Conservation (phyloP, 2,113 vertebrate species). For the Aplodontia rufa region DNA sequence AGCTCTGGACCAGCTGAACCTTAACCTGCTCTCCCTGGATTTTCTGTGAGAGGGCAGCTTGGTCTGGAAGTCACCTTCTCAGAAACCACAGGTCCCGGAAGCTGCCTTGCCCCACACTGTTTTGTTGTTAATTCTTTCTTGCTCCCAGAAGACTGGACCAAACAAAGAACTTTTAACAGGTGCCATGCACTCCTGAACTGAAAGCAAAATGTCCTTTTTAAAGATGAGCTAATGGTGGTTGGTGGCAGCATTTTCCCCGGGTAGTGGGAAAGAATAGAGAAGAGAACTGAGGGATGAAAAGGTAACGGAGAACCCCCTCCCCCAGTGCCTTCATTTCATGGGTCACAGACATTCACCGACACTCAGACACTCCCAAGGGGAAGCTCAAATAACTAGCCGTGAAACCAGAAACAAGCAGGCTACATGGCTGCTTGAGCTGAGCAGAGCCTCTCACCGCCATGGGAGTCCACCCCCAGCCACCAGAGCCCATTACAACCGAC, state of each 20-base stretch:
- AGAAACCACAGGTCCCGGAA: background rate
- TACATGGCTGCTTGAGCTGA: background rate
- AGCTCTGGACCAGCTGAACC: background rate
- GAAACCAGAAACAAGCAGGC: slow-evolving; percentile 48
- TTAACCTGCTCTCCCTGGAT: background rate
- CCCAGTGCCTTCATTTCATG: slow-evolving; percentile 54
- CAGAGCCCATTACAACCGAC: background rate
- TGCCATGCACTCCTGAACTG: background rate
- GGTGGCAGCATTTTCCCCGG: background rate
- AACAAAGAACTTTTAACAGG: slow-evolving; percentile 34
- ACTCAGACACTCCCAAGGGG: slow-evolving; percentile 59
- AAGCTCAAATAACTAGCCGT: slow-evolving; percentile 50
- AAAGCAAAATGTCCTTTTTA: background rate
- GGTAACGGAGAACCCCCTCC: slow-evolving; percentile 4
- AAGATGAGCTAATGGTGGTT: background rate
- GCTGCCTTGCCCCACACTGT: background rate
- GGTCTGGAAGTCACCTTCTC: background rate
- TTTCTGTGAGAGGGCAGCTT: background rate
- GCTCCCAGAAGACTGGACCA: background rate
- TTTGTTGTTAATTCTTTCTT: background rate
- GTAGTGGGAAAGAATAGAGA: slow-evolving; percentile 23
- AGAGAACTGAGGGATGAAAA: background rate
- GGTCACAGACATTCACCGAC: slow-evolving; percentile 62
- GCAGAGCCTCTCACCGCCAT: background rate
- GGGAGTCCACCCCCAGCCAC: background rate